Base-by-base conservation (phyloP, 1,140 invertebrate genomes). In the Drosophila insularis region DNA sequence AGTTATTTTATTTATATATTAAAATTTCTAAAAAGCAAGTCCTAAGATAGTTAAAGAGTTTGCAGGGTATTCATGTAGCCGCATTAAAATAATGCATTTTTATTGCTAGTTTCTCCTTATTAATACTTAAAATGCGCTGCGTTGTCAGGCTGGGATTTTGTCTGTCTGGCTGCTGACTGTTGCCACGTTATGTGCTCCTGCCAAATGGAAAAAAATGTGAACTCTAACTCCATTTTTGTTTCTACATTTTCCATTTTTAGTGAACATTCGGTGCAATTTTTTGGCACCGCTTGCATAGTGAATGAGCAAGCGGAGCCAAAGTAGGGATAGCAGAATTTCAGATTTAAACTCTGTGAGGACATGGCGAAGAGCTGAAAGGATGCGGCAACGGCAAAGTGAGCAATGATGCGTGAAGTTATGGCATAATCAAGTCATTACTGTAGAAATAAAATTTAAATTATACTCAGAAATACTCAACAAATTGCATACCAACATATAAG, bases 91-190 rank as follows among this genome's bases (percentile, higher is more conserved):
- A 21, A 11, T 50, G 7, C 17, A 8, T 2, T 32, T 14, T 0
- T 32, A 1, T 35, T 10, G 27, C n/a, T 17, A 56, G 60, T 74
- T 81, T 56, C 19, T 61, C 68, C 77, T 80, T 80, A 84, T 86
- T 81, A 86, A 86, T 86, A 86, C 81, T 81, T 85, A 80, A 85
- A 85, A 74, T 78, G 74, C 74, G 64, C 78, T 75, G 81, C 78
- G 81, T 86, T 86, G 81, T 81, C 81, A 86, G 81, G 68, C 71
- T 53, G 71, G 78, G 81, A 85, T 86, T 85, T 85, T 50, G 43
- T 50, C 43, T 50, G 81, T 81, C 81, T 78, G 81, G 63, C 74
- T 14, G 13, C 54, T 56, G 54, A 56, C 54, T 35, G 31, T 14
- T 78, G 73, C 68, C 40, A 39, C 61, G 58, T 66, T 37, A 4